These are phyloP conservation scores for Baryphthengus martii DNA, from an alignment of 2,113 vertebrate species.

Conservation along the genomic window DNA sequence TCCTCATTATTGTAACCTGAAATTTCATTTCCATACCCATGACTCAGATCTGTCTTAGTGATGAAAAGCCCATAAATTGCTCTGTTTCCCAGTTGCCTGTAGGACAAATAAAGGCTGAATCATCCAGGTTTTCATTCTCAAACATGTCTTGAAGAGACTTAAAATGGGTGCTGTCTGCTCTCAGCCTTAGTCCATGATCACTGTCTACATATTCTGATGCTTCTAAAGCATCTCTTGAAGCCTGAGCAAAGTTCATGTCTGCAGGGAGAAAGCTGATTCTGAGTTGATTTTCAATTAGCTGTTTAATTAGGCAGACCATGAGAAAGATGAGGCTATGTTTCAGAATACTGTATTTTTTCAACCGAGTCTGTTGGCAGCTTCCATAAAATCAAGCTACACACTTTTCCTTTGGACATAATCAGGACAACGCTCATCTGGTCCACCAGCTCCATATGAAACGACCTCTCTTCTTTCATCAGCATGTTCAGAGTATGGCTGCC, in stretches of 20 bases:
- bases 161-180: background rate
- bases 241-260: background rate
- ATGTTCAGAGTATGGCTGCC: background rate
- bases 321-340: background rate
- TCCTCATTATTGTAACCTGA: slow-evolving; percentile 2
- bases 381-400: background rate
- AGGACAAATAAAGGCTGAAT: background rate
- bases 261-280: background rate
- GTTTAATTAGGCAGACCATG: background rate
- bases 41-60: background rate
- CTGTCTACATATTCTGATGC: background rate
- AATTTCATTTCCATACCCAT: slow-evolving; percentile 17
- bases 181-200: background rate
- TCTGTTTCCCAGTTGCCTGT: background rate
- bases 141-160: background rate
- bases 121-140: background rate
- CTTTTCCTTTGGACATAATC: background rate
- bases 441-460: background rate
- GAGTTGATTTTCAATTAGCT: background rate
- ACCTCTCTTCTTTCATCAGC: background rate
- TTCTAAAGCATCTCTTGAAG: background rate
- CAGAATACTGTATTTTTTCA: background rate
- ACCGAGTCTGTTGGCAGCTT: background rate
- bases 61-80: background rate
- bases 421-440: background rate